phyloP scores from a whole-genome alignment of 2,113 vertebrate species.

The Pachypanchax playfairii region DNA sequence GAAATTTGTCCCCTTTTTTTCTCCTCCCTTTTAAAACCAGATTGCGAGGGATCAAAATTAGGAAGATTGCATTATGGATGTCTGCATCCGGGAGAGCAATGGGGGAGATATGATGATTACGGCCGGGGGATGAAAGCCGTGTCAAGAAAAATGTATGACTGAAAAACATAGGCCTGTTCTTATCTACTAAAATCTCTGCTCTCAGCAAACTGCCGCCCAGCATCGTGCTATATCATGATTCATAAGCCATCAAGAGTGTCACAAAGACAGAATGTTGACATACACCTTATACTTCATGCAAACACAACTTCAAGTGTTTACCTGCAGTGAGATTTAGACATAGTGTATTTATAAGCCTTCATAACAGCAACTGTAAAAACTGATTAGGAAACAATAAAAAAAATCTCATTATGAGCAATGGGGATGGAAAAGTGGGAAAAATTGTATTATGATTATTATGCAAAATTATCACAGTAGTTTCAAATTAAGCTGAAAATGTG shows the following conservation, averaged over 20 bases:
- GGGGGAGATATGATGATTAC: slow-evolving; percentile 84
- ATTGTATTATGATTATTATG: no score
- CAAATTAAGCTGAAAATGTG: no score
- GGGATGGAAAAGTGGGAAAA: no score
- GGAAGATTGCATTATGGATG: slow-evolving; percentile 86
- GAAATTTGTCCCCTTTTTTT: slow-evolving; percentile 79
- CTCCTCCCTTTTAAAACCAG: slow-evolving; percentile 84
- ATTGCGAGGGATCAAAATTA: slow-evolving; percentile 87
- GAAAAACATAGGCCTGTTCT: slow-evolving; percentile 76
- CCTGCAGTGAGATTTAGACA: slow-evolving; percentile 52
- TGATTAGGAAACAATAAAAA: no score
- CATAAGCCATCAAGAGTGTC: slow-evolving; percentile 50
- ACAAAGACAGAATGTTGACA: slow-evolving; percentile 41
- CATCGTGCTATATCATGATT: slow-evolving; percentile 63
- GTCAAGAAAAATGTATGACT: slow-evolving; percentile 83
- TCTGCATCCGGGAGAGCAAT: slow-evolving; percentile 85
- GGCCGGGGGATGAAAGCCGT: slow-evolving; percentile 82
- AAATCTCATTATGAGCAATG: no score
- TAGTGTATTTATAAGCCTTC: slow-evolving; percentile 38
- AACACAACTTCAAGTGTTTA: slow-evolving; percentile 61
- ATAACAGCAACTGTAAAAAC: no score
- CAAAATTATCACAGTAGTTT: no score
- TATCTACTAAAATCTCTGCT: slow-evolving; percentile 77
- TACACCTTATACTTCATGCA: slow-evolving; percentile 48
- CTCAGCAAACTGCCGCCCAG: slow-evolving; percentile 65